Base-by-base conservation (phyloP, 2,888 invertebrate species). In the Chymomyza fuscimana region DNA sequence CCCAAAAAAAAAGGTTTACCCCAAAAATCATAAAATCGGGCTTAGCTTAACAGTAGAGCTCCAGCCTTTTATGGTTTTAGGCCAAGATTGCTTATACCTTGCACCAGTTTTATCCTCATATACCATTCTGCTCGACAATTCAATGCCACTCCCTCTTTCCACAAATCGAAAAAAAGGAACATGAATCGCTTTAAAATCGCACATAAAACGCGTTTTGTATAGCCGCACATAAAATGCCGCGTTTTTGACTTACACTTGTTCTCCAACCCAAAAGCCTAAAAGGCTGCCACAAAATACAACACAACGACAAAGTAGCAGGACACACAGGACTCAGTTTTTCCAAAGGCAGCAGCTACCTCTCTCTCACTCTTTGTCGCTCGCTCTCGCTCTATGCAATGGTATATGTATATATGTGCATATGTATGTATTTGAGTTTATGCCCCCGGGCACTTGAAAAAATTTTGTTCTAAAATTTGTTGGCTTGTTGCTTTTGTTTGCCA, bases 401-500 rank as follows among this genome's bases (percentile, higher is more conserved):
- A 40, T 59, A 61, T 74, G 22, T 56, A 4, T 29, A 16, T 54
- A 29, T 25, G 32, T 32, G 16, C 22, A 12, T n/a, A 4, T 63
- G 63, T 25, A 52, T 36, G 40, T 46, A 36, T 36, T 19, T 58
- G 82, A 65, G 73, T 81, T 77, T 77, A 78, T 79, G 87, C 86
- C 86, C 60, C 73, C 76, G 77, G 77, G 78, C 84, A 83, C 80
- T 88, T 83, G 85, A 66, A 59, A 73, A 78, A 80, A 82, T 78
- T 79, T 82, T 79, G 80, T 87, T 82, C 79, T 78, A 81, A 82
- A 78, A 78, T 81, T 69, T 79, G 76, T 80, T 78, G 77, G 81
- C 83, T 78, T 87, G 86, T 86, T 79, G 88, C 86, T 88, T 82
- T 85, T 86, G 89, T 81, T 86, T 76, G 81, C 76, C 88, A 80